These are phyloP conservation scores for Chiloscyllium plagiosum DNA, from an alignment of 2,113 vertebrate species.

Conservation along the genomic window DNA sequence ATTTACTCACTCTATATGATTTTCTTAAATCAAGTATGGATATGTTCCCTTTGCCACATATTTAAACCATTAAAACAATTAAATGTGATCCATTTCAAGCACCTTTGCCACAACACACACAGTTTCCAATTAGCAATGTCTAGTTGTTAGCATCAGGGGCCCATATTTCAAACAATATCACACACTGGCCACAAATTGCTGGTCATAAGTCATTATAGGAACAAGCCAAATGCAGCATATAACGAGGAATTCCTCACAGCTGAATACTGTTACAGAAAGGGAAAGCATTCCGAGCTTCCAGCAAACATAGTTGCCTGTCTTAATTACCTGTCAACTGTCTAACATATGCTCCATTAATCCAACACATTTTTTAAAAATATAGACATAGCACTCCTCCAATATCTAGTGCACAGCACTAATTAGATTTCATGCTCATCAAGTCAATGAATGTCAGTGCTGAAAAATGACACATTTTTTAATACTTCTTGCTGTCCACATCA, in stretches of 20 bases:
- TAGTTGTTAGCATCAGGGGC: conserved; percentile 4
- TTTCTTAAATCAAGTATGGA: not conserved
- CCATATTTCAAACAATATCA: not conserved
- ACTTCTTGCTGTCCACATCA: not conserved
- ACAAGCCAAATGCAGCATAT: not conserved
- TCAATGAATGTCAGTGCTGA: not conserved
- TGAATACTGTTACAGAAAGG: not conserved
- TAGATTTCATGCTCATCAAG: conserved; percentile 16
- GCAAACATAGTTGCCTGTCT: not conserved
- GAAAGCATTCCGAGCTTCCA: not conserved
- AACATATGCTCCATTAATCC: conserved; percentile 17
- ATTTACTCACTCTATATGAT: not conserved
- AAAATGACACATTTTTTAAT: not conserved
- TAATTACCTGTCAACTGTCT: conserved; percentile 21
- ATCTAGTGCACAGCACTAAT: conserved; percentile 12
- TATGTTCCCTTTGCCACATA: not conserved
- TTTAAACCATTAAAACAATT: not conserved
- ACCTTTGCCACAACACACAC: not conserved
- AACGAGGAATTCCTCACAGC: not conserved
- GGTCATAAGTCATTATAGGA: conserved; percentile 19
- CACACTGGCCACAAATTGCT: not conserved
- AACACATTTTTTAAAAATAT: not conserved
- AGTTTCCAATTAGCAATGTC: not conserved
- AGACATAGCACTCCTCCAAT: not conserved
- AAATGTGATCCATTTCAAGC: conserved; percentile 13